Evolutionary conservation across 2,113 vertebrate species (phyloP).

Genomic region (Proteles cristata): DNA sequence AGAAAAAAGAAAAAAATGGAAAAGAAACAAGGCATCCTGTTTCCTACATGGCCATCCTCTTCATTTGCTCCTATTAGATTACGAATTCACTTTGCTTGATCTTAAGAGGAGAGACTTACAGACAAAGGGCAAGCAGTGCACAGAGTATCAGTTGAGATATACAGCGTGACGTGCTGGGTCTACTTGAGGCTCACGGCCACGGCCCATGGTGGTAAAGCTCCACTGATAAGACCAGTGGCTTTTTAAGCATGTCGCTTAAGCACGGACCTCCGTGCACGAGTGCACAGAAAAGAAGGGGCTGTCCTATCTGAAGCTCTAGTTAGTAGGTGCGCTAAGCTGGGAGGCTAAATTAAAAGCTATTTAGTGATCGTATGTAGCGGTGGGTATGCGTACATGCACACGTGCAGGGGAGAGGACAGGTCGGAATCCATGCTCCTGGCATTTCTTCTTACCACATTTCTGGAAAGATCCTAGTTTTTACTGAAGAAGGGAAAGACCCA

Average conservation of each 20-base stretch:
- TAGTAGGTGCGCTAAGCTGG: background rate
- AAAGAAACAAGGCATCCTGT: background rate
- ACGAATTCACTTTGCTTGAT: background rate
- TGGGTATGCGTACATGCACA: rapidly evolving
- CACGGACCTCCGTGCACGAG: slow-evolving; percentile 80
- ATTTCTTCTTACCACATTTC: background rate
- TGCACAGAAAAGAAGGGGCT: slow-evolving; percentile 82
- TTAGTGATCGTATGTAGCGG: background rate
- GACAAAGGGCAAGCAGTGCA: background rate
- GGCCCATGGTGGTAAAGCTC: slow-evolving; percentile 75
- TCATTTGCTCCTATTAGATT: background rate
- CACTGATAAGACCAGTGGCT: slow-evolving; percentile 78
- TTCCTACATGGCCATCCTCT: background rate
- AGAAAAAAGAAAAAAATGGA: background rate
- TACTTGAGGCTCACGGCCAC: slow-evolving; percentile 73
- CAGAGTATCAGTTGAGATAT: background rate
- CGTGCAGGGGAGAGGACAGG: background rate
- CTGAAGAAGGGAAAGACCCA: slow-evolving; percentile 43
- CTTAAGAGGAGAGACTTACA: slow-evolving; percentile 33
- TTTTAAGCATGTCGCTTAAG: slow-evolving; percentile 84
- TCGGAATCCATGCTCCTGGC: too few species aligned
- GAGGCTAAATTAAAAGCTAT: slow-evolving; percentile 15
- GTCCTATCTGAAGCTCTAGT: slow-evolving; percentile 69
- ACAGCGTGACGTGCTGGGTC: slow-evolving; percentile 51
- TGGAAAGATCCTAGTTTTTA: background rate